phyloP scores from a whole-genome alignment of 2,888 invertebrate species.

The Nephrocerus scutellatus region DNA sequence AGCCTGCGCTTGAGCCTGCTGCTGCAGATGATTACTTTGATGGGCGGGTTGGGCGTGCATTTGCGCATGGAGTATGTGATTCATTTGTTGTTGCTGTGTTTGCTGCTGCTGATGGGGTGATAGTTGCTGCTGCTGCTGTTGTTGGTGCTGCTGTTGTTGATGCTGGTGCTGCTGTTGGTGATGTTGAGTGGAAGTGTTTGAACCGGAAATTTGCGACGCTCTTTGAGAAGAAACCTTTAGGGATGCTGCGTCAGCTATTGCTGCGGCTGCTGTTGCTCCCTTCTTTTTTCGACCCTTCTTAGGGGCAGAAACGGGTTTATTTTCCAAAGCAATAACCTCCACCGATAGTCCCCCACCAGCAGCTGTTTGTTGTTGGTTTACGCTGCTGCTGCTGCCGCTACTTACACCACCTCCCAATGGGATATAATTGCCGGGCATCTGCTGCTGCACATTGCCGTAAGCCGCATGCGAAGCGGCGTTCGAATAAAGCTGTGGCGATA shows the following conservation, averaged over 20 bases:
- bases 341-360: too few species aligned
- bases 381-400: constrained; percentile 18
- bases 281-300: constrained; percentile 10
- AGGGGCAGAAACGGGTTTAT: too few species aligned
- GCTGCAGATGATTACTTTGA: constrained; percentile 31
- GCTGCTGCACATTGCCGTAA: constrained; percentile 35
- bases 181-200: constrained; percentile 19
- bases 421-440: constrained; percentile 31
- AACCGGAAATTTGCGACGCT: too few species aligned
- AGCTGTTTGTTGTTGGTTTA: too few species aligned
- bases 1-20: constrained; percentile 33
- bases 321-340: too few species aligned
- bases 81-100: constrained; percentile 29
- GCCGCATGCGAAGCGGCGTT: not conserved
- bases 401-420: too few species aligned
- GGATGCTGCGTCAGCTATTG: constrained; percentile 20
- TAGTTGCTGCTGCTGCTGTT: constrained; percentile 17
- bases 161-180: constrained; percentile 26
- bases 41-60: constrained; percentile 27
- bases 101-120: constrained; percentile 16
- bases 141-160: constrained; percentile 17
- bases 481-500: constrained; percentile 25
- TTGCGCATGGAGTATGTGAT: constrained; percentile 24
- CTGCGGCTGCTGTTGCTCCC: constrained; percentile 22
- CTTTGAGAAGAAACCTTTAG: too few species aligned